These are phyloP conservation scores for Lamprotornis superbus DNA, from an alignment of 2,113 vertebrate species.

Conservation along the genomic window DNA sequence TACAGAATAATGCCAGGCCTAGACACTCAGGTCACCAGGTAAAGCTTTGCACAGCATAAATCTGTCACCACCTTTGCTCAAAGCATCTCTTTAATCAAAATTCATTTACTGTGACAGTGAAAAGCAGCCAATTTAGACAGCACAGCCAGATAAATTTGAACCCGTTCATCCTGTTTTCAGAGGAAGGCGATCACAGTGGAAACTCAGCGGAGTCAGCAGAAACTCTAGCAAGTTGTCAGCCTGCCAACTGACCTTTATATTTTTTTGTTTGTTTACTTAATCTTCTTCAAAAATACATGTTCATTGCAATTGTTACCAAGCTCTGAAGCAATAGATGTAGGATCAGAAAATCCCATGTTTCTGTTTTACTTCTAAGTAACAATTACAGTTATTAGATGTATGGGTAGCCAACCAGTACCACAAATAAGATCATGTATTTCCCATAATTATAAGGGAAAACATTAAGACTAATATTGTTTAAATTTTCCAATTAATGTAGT, in stretches of 20 bases:
- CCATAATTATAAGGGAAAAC: slow-evolving; percentile 5
- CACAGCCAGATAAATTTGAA: slow-evolving; percentile 26
- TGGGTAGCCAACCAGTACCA: background rate
- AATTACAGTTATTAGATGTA: background rate
- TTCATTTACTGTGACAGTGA: slow-evolving; percentile 36
- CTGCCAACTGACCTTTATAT: slow-evolving; percentile 25
- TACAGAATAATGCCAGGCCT: slow-evolving; percentile 9
- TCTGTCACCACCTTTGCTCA: slow-evolving; percentile 26
- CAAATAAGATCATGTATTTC: background rate
- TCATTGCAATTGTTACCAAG: fast-evolving
- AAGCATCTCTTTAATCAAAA: slow-evolving; percentile 48
- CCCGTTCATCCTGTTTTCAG: slow-evolving; percentile 39
- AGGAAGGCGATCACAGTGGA: slow-evolving; percentile 14
- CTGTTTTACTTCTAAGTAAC: background rate
- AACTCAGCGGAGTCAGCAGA: slow-evolving; percentile 55
- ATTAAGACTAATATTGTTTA: background rate
- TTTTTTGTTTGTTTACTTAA: slow-evolving; percentile 32
- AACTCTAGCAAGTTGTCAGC: slow-evolving; percentile 24
- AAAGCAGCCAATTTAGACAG: background rate
- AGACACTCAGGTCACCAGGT: slow-evolving; percentile 43
- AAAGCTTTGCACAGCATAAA: slow-evolving; percentile 35
- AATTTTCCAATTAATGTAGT: background rate
- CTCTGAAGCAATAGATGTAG: background rate
- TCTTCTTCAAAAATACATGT: background rate
- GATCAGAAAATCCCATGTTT: background rate